Evolutionary conservation across 2,797 vertebrate species (phyloP).

Genomic region (Schizopygopsis malacanthus): DNA sequence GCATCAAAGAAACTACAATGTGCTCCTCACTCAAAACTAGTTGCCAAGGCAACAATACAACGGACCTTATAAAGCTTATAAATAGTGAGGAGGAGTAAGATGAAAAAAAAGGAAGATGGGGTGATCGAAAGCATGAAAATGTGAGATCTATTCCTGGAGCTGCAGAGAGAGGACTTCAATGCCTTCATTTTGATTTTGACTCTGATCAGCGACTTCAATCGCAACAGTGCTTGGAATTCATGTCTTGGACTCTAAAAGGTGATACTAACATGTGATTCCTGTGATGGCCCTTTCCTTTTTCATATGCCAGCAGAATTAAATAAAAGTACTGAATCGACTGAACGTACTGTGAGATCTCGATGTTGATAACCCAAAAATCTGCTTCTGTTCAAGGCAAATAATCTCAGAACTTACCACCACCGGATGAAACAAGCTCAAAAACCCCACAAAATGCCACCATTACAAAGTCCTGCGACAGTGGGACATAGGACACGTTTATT

Average conservation of each 20-base stretch:
- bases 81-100: constrained; percentile 63
- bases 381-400: neutral
- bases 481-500: constrained; percentile 3
- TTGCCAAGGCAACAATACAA: constrained; percentile 86
- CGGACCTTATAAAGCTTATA: constrained; percentile 77
- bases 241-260: constrained; percentile 19
- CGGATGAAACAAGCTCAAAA: constrained; percentile 7
- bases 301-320: constrained; percentile 4
- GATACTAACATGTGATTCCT: constrained; percentile 38
- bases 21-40: constrained; percentile 62
- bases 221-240: neutral
- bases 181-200: constrained; percentile 29
- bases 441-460: neutral
- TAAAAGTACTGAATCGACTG: neutral
- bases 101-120: constrained; percentile 29
- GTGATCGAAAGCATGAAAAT: constrained; percentile 64
- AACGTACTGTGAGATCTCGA: neutral
- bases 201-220: constrained; percentile 33
- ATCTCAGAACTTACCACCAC: neutral
- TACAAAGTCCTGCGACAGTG: neutral
- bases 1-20: constrained; percentile 63
- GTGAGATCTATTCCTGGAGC: constrained; percentile 67
- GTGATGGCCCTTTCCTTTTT: neutral
- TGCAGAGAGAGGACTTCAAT: constrained; percentile 16
- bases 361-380: constrained; percentile 8